Evolutionary conservation across 2,797 vertebrate species (phyloP).

Genomic region (Poecilia picta): DNA sequence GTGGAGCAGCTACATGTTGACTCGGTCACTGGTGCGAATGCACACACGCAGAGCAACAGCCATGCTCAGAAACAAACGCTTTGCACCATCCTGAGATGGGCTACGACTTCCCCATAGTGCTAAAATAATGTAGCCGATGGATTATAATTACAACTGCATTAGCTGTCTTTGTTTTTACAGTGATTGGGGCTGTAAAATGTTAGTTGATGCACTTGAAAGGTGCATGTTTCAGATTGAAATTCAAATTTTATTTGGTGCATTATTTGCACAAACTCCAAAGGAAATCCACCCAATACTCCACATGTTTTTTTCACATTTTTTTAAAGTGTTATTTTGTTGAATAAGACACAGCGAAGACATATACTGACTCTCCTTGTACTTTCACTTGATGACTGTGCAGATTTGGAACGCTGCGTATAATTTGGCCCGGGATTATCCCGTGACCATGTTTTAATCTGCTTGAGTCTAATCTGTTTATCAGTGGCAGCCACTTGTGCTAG

Average conservation of each 20-base stretch:
- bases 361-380: constrained; percentile 20
- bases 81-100: neutral
- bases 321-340: neutral
- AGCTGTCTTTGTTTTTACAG: neutral
- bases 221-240: neutral
- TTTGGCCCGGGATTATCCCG: constrained; percentile 51
- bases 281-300: neutral
- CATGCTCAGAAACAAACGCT: neutral
- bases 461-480: constrained; percentile 67
- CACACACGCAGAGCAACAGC: neutral
- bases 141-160: neutral
- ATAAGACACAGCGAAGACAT: neutral
- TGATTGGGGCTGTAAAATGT: neutral
- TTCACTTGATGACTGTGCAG: constrained; percentile 67
- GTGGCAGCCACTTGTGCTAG: constrained; percentile 17
- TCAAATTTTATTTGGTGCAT: neutral
- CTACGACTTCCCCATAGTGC: neutral
- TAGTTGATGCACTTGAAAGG: constrained; percentile 1
- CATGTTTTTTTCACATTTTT: neutral
- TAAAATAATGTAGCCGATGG: neutral
- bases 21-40: constrained; percentile 39
- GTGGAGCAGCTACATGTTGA: constrained; percentile 39
- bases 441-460: constrained; percentile 66
- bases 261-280: neutral
- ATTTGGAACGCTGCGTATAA: constrained; percentile 49